phyloP scores from a whole-genome alignment of 1,140 invertebrate species.

The Melipona quadrifasciata region DNA sequence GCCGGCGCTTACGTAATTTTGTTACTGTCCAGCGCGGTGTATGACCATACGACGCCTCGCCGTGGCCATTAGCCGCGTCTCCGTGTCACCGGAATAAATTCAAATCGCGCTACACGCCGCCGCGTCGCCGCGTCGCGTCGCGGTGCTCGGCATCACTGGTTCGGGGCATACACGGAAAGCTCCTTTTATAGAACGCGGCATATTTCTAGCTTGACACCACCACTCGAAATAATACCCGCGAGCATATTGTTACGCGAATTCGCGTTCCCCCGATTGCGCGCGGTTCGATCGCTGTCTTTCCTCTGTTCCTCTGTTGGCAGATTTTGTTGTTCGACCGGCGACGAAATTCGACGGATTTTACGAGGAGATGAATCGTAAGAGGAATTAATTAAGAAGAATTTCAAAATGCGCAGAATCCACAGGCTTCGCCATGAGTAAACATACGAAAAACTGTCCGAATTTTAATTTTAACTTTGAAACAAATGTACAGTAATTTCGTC shows the following conservation, averaged over 20 bases:
- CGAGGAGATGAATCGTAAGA: too few relatives aligned
- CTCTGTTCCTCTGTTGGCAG: too few relatives aligned
- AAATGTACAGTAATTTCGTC: too few relatives aligned
- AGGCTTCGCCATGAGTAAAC: too few relatives aligned
- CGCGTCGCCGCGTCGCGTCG: too few relatives aligned
- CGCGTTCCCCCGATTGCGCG: background rate
- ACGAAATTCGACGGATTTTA: too few relatives aligned
- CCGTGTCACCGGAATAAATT: constrained; percentile 27
- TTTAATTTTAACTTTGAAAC: too few relatives aligned
- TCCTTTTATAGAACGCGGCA: constrained; percentile 17
- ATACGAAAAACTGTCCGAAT: too few relatives aligned
- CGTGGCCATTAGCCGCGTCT: background rate
- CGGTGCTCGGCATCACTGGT: background rate
- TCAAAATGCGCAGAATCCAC: too few relatives aligned
- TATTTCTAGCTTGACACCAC: constrained; percentile 23
- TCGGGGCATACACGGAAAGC: background rate
- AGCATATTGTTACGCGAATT: background rate
- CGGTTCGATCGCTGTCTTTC: background rate
- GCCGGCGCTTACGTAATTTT: constrained; percentile 40
- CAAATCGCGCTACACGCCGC: background rate
- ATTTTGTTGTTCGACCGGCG: too few relatives aligned
- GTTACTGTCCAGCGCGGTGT: background rate
- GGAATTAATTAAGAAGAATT: too few relatives aligned
- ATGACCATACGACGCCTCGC: background rate
- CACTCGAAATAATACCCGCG: constrained; percentile 23